phyloP scores from a whole-genome alignment of 2,888 invertebrate species.

The Metellina segmentata region DNA sequence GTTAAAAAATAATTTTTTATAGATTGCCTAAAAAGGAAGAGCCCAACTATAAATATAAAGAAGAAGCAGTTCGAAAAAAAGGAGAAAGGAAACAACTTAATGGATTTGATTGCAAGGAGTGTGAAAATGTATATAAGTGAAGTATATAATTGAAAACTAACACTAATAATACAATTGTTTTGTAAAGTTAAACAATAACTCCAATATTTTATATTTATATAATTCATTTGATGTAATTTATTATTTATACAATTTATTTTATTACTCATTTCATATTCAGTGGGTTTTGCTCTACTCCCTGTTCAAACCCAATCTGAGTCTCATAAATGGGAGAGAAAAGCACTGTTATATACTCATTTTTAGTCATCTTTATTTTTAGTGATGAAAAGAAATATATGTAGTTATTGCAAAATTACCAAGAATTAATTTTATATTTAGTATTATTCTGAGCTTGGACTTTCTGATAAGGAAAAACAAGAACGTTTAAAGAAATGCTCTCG shows the following conservation, averaged over 20 bases:
- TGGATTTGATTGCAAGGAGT: slow-evolving; percentile 77
- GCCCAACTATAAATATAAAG: slow-evolving; percentile 75
- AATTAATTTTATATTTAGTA: slow-evolving; percentile 58
- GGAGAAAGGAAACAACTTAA: slow-evolving; percentile 71
- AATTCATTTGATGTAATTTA: neutral
- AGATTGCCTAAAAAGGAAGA: slow-evolving; percentile 63
- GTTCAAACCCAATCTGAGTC: neutral
- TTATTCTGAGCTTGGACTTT: slow-evolving; percentile 64
- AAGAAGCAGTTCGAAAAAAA: slow-evolving; percentile 73
- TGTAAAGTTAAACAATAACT: neutral
- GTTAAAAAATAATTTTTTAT: neutral
- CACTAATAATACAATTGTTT: no score
- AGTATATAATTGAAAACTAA: neutral
- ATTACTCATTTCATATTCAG: neutral
- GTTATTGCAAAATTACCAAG: neutral
- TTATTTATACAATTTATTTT: no score
- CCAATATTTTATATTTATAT: neutral
- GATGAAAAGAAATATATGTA: neutral
- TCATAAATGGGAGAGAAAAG: neutral
- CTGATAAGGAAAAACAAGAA: slow-evolving; percentile 73
- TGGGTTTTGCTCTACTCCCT: neutral
- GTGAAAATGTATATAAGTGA: slow-evolving; percentile 73
- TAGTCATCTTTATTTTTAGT: neutral
- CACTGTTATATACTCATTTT: neutral
- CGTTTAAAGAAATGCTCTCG: slow-evolving; percentile 77